These are phyloP conservation scores for Halictus ligatus DNA, from an alignment of 2,888 invertebrate species.

Conservation along the genomic window DNA sequence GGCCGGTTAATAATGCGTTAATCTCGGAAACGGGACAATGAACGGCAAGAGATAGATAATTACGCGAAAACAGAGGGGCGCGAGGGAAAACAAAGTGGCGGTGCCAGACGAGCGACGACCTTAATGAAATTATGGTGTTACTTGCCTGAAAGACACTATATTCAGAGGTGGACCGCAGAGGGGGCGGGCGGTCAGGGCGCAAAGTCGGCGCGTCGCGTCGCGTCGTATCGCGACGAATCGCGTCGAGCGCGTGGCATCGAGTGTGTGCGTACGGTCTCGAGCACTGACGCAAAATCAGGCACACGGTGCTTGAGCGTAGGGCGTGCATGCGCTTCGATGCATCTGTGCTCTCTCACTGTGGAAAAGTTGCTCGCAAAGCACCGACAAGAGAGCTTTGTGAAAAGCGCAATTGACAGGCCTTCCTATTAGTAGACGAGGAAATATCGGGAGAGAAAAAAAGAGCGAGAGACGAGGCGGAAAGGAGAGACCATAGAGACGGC, in stretches of 20 bases:
- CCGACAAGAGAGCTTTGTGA: constrained; percentile 71
- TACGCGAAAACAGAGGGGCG: not conserved
- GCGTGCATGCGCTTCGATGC: constrained; percentile 40
- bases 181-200: constrained; percentile 33
- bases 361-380: constrained; percentile 65
- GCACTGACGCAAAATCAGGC: constrained; percentile 15
- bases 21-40: not conserved
- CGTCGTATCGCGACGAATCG: not conserved
- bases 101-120: constrained; percentile 40
- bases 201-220: constrained; percentile 47
- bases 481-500: constrained; percentile 10
- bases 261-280: constrained; percentile 6
- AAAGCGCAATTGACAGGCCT: constrained; percentile 78
- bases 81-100: not conserved
- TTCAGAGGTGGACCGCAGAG: constrained; percentile 42
- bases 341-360: constrained; percentile 56
- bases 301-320: constrained; percentile 1
- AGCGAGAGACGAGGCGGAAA: constrained; percentile 45
- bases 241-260: not conserved
- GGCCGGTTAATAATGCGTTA: not conserved
- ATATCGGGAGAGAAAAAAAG: constrained; percentile 61
- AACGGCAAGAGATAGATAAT: constrained; percentile 8
- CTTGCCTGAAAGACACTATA: constrained; percentile 71
- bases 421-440: constrained; percentile 74
- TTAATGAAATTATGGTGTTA: constrained; percentile 76